Conservation (phyloP, 1,140 invertebrate genomes). For the Drosophila tristis region DNA sequence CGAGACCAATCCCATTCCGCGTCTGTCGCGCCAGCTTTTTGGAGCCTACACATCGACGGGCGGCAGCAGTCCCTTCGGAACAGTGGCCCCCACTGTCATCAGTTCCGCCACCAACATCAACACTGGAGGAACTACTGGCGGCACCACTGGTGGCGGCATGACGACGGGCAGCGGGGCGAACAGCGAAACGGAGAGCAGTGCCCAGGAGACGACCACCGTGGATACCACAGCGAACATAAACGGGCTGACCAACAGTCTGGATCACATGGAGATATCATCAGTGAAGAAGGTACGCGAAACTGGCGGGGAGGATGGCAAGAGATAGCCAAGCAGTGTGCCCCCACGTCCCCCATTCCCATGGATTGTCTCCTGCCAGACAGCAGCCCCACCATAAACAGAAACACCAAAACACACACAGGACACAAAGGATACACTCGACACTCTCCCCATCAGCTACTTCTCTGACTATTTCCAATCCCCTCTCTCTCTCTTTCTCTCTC, state of each 20-base stretch:
- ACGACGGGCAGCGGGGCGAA: constrained; percentile 61
- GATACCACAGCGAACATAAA: constrained; percentile 54
- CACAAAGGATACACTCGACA: constrained; percentile 31
- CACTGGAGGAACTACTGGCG: constrained; percentile 4
- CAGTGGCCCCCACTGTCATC: constrained; percentile 10
- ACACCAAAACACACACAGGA: no score
- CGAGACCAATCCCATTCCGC: constrained; percentile 60
- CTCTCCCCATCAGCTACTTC: constrained; percentile 13
- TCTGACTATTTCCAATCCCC: constrained; percentile 6
- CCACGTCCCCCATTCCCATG: constrained; percentile 13
- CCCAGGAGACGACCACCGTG: constrained; percentile 57
- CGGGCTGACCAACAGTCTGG: constrained; percentile 66
- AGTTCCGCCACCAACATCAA: constrained; percentile 3
- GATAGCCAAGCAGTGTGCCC: background rate
- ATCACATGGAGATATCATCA: constrained; percentile 70
- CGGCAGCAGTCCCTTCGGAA: constrained; percentile 7
- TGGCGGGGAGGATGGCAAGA: constrained; percentile 3
- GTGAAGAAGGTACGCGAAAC: constrained; percentile 69
- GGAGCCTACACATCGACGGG: constrained; percentile 45
- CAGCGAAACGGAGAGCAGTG: constrained; percentile 70
- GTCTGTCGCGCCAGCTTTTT: constrained; percentile 61
- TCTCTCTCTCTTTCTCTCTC: constrained; percentile 8
- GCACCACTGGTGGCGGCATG: constrained; percentile 10
- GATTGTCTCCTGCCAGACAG: constrained; percentile 37
- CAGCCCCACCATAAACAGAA: constrained; percentile 34